Evolutionary conservation across 2,113 vertebrate genomes (phyloP).

Genomic region (Mystacornis crossleyi): DNA sequence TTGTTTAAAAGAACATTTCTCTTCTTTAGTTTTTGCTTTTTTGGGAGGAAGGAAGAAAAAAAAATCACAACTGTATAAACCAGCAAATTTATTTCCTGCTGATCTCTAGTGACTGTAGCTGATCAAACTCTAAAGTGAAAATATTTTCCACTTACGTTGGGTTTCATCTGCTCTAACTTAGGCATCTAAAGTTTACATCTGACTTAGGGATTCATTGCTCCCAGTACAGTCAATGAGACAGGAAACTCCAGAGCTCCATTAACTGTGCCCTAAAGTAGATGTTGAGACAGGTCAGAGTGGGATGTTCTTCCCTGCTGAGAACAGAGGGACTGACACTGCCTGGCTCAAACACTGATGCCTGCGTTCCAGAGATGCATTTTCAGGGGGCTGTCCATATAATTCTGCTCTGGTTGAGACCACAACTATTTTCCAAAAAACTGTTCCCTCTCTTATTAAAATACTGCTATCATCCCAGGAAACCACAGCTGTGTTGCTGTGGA

Average conservation of each 20-base stretch:
- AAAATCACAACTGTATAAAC: neutral
- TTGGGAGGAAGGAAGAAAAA: fast-evolving
- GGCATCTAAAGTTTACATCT: neutral
- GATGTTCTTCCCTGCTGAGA: neutral
- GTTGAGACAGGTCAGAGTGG: neutral
- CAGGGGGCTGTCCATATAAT: neutral
- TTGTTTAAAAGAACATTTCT: neutral
- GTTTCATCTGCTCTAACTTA: neutral
- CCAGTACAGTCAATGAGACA: neutral
- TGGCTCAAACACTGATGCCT: neutral
- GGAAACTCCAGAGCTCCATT: neutral
- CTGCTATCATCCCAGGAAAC: neutral
- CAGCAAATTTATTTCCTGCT: neutral
- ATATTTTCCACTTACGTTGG: neutral
- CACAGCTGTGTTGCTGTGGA: neutral
- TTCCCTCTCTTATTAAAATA: neutral
- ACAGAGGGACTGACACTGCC: neutral
- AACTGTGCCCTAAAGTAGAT: neutral
- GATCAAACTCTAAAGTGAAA: neutral
- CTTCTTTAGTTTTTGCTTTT: neutral
- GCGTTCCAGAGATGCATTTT: neutral
- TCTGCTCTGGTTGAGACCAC: neutral
- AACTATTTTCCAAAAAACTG: neutral
- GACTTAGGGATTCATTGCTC: neutral
- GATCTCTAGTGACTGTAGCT: neutral